These are phyloP conservation scores for Phalacrocorax brasilianus DNA, from an alignment of 2,113 vertebrate species.

Conservation along the genomic window DNA sequence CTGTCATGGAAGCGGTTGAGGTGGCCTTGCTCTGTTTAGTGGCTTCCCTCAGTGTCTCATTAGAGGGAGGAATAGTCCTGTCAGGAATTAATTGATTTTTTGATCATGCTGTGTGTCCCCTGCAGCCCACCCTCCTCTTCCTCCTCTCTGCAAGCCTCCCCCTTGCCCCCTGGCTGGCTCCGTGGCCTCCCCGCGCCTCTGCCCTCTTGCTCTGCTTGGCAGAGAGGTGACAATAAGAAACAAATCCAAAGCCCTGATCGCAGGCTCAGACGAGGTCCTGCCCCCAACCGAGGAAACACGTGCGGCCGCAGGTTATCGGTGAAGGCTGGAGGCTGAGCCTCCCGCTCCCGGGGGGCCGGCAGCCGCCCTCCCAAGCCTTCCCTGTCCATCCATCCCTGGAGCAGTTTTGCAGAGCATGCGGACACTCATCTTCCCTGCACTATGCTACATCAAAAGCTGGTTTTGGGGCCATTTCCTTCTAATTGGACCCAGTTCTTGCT, in stretches of 20 bases:
- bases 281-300: fast-evolving
- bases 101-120: fast-evolving
- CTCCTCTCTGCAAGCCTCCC: not conserved
- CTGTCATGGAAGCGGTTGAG: fast-evolving
- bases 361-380: not conserved
- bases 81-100: not conserved
- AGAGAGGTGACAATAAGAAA: not conserved
- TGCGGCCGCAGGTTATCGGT: fast-evolving
- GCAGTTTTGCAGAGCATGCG: fast-evolving
- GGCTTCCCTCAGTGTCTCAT: not conserved
- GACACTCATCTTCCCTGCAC: fast-evolving
- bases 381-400: not conserved
- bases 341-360: fast-evolving
- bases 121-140: not conserved
- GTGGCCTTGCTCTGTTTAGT: not conserved
- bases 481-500: fast-evolving
- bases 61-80: not conserved
- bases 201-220: not conserved
- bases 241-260: fast-evolving
- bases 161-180: fast-evolving
- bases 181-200: not conserved
- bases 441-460: fast-evolving
- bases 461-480: not conserved
- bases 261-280: not conserved
- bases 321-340: not conserved